A percentile compares a stretch with the other conserved stretches of the same genome.
Evolutionary conservation across 2,797 vertebrate genomes (phyloP).

Genomic region (Rhodeus uyekii): DNA sequence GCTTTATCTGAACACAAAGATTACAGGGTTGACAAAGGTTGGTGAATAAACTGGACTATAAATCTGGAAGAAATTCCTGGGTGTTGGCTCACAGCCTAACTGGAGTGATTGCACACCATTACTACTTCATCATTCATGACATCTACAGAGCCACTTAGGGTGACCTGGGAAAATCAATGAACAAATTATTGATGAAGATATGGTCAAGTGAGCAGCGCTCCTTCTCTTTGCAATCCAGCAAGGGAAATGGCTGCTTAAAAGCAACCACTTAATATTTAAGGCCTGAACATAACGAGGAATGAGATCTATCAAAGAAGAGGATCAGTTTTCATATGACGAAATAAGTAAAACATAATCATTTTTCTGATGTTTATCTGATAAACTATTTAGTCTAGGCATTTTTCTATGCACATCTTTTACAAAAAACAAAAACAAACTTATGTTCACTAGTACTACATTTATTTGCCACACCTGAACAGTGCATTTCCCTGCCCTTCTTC

Average conservation of each 20-base stretch:
- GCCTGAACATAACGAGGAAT: neutral
- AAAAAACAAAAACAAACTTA: neutral
- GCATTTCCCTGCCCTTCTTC: too few relatives aligned
- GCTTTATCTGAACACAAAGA: neutral
- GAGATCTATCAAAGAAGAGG: neutral
- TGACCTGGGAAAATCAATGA: slow-evolving; percentile 49
- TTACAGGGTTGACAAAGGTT: neutral
- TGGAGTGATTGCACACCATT: slow-evolving; percentile 7
- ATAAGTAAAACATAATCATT: neutral
- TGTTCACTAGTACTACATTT: neutral
- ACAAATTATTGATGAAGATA: slow-evolving; percentile 57
- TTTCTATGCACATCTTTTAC: neutral
- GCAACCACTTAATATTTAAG: slow-evolving; percentile 23
- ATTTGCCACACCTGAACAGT: too few relatives aligned
- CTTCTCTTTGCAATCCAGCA: slow-evolving; percentile 19
- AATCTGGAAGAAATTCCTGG: slow-evolving; percentile 33
- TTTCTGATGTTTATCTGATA: neutral
- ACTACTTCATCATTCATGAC: slow-evolving; percentile 48
- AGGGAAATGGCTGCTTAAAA: slow-evolving; percentile 25
- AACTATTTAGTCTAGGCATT: neutral
- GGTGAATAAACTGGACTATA: slow-evolving; percentile 3
- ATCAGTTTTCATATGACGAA: neutral
- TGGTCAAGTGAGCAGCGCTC: slow-evolving; percentile 32
- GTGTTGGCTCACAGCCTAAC: slow-evolving; percentile 27
- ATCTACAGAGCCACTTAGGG: slow-evolving; percentile 53